Base-by-base conservation (phyloP, 2,113 vertebrate species). In the Megatriorchis doriae region DNA sequence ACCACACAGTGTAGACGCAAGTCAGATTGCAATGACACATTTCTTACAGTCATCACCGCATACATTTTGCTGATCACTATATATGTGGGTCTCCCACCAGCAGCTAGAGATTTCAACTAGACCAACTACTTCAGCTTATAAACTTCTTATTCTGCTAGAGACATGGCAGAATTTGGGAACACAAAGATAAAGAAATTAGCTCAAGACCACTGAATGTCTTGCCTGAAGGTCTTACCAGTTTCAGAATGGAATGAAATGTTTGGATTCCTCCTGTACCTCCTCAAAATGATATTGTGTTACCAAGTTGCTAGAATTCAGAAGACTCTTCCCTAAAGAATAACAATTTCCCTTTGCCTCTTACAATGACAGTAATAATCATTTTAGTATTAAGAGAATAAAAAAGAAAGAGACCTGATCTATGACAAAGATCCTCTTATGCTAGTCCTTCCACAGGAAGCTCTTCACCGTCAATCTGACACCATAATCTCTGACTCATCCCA, bases 401-500 rank as follows among this genome's bases (percentile, higher is more conserved):
- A 70, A 81, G 27, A 38, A 83, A 87, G n/a, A 48, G 25, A 78
- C 10, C 9, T 29, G 53, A 68, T 71, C 15, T 59, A 6, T 61
- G 34, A 34, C 43, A 91, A 56, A 93, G 55, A 95, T 79, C 61
- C 50, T 93, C 36, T 92, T 95, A 91, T 40, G 7, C 26, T 68
- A 55, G 27, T 56, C 45, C 23, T 95, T 75, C 42, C 20, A 52
- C 52, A 92, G 55, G 80, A 90, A 80, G 25, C 12, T 90, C 38
- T 66, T 96, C 73, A 72, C 72, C 3, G 5, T 53, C 34, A 70
- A 3, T 81, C 42, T 43, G 72, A 86, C 93, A 78, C 82, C 61
- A 80, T 87, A 88, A 90, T 87, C 80, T 91, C 29, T 85, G 84
- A 86, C 21, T 92, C 81, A 88, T 87, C 48, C 75, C 66, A 87